Percentiles rank a stretch among this genome's conserved stretches.
phyloP scores from a whole-genome alignment of 2,888 invertebrate genomes.

The Lydus trimaculatus region DNA sequence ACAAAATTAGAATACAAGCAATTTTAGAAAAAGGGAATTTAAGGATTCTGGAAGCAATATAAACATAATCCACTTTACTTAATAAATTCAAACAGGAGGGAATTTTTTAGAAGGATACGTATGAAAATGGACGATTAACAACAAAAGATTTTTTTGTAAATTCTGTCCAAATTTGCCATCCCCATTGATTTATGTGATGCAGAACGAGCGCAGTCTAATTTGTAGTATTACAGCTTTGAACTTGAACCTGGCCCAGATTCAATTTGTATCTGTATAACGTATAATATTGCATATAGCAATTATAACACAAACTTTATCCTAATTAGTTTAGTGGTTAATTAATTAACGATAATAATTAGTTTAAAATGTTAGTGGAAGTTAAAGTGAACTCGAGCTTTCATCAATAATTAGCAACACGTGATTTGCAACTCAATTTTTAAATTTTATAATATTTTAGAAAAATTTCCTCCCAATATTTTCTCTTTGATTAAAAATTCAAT shows the following conservation, averaged over 20 bases:
- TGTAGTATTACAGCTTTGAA: conserved; percentile 9
- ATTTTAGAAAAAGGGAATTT: neutral
- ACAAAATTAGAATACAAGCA: neutral
- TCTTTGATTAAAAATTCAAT: too few species aligned
- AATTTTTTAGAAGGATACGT: conserved; percentile 9
- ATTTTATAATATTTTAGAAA: neutral
- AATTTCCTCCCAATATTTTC: too few species aligned
- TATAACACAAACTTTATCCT: neutral
- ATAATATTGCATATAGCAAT: too few species aligned
- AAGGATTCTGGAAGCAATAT: neutral
- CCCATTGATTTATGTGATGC: neutral
- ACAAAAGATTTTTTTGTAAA: neutral
- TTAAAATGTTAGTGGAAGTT: neutral
- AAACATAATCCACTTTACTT: conserved; percentile 22
- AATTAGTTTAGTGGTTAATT: neutral
- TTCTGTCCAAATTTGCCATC: neutral
- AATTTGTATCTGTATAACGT: neutral
- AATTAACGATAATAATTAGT: neutral
- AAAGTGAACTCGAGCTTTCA: neutral
- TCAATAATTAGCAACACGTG: neutral
- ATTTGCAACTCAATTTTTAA: neutral
- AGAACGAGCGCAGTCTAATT: neutral
- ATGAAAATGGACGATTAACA: neutral
- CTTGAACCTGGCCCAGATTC: conserved; percentile 13
- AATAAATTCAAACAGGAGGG: conserved; percentile 17